Evolutionary conservation across 1,140 invertebrate genomes (phyloP), one percentile per base, ranked within the genome.

Genomic region (Drosophila cardini): DNA sequence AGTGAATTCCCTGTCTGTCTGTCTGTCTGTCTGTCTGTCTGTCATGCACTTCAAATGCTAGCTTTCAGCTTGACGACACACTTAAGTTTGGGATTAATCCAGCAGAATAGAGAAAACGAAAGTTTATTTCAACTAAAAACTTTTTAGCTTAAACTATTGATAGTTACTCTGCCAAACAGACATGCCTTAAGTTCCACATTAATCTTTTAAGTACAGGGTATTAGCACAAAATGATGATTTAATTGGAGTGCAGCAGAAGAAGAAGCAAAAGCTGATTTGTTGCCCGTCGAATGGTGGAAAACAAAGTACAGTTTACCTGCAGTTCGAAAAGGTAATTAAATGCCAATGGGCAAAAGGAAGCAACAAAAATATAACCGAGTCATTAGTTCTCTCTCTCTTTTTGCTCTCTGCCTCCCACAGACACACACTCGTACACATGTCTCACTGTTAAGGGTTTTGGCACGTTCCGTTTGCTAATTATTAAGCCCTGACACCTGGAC

Each of bases 381-480:
- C 18, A 60, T 46, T 45, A 46, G 36, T n/a, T 30, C 4, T 4
- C 2, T 8, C 42, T 36, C 42, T 56, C 38, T 26, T n/a, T 26
- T 67, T 64, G 8, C 15, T 46, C 4, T 42, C 13, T 16, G 2
- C 11, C 46, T 13, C 34, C 8, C 36, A 30, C 40, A 1, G 26
- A 15, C n/a, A 32, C 26, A 34, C n/a, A 11, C n/a, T n/a, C n/a
- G n/a, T 43, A 55, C 38, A 34, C 58, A 21, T 74, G 45, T 42
- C 32, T n/a, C 38, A 46, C 52, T 56, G 48, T 56, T 48, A 46
- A 67, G 21, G 53, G 58, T 71, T 84, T 62, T 15, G 45, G 32
- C 64, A 85, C 73, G 72, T 56, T 70, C 42, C 48, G 52, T 72
- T 71, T 56, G 55, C 70, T 78, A 81, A 86, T 86, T 85, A 85